Base-by-base conservation (phyloP, 2,888 invertebrate genomes). In the Apamea epomidion region DNA sequence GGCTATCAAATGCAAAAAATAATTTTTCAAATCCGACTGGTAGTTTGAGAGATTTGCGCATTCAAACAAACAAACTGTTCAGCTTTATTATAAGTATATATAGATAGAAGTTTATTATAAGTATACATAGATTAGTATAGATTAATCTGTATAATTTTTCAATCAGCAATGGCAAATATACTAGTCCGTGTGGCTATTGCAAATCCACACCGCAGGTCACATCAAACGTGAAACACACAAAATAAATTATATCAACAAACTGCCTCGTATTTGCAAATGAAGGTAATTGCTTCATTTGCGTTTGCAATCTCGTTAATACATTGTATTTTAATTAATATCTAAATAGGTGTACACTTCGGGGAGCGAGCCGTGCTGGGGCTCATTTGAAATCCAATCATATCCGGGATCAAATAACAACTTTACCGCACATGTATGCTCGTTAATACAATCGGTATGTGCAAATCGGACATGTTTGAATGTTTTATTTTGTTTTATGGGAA, bases 261-360 rank as follows among this genome's bases (percentile, higher is more conserved):
- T 79, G 81, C 85, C 74, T 90, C 88, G 88, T 93, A 90, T 92
- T 92, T 92, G 88, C 88, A 89, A 91, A 90, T 89, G 90, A 80
- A 88, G 89, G 88, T 93, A 93, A 94, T 93, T 92, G 91, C 90
- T 91, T 92, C 91, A 93, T 93, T 93, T 92, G 85, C 85, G 89
- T 87, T 89, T 82, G 85, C 88, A 88, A 90, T 89, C 89, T 91
- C 90, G 91, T 93, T 92, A 92, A 92, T 92, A 88, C 89, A 89
- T 89, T 92, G 90, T 88, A 89, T 92, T 93, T 93, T 93, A 94
- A 94, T 94, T 93, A 94, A 92, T 93, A 92, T 90, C 92, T 92
- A 92, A 93, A 93, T 93, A 92, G 90, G 89, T 91, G 88, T 91
- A 90, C 77, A 76, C 78, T 88, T 81, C 29, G 86, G 84, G 85